phyloP scores from a whole-genome alignment of 2,888 invertebrate genomes.

The Drosophila mayaguana region DNA sequence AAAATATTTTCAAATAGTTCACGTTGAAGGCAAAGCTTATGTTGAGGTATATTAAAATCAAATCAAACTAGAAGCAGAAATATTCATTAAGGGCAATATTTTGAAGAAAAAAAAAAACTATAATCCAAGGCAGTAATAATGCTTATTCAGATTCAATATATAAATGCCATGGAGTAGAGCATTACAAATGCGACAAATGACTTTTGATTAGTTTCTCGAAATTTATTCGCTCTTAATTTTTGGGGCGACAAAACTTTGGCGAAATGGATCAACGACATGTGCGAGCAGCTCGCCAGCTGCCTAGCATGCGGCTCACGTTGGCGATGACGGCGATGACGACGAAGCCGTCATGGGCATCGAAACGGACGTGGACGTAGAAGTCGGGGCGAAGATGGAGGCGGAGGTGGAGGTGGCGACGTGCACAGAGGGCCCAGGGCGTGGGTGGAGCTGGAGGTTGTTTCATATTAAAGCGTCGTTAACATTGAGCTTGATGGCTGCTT shows the following conservation, averaged over 20 bases:
- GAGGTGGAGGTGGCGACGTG: slow-evolving; percentile 21
- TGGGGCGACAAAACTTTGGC: slow-evolving; percentile 62
- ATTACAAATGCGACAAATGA: slow-evolving; percentile 25
- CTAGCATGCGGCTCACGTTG: slow-evolving; percentile 70
- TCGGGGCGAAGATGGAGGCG: neutral
- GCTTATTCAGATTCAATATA: too few relatives aligned
- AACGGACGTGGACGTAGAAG: slow-evolving; percentile 49
- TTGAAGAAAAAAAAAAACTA: too few relatives aligned
- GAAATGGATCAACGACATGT: slow-evolving; percentile 76
- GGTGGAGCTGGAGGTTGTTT: slow-evolving; percentile 40
- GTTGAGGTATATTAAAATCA: too few relatives aligned
- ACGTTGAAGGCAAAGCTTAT: too few relatives aligned
- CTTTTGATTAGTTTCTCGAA: slow-evolving; percentile 29
- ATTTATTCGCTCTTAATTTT: slow-evolving; percentile 54
- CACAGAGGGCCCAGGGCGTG: slow-evolving; percentile 14
- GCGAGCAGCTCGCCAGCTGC: slow-evolving; percentile 47
- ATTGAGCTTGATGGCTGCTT: slow-evolving; percentile 76
- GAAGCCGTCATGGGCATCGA: slow-evolving; percentile 58
- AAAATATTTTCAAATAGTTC: too few relatives aligned
- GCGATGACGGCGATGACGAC: slow-evolving; percentile 41
- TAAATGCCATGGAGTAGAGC: slow-evolving; percentile 32
- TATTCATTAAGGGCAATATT: too few relatives aligned
- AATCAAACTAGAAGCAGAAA: too few relatives aligned
- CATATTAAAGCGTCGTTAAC: slow-evolving; percentile 73
- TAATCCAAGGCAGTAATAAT: too few relatives aligned